phyloP scores from a whole-genome alignment of 2,113 vertebrate species.

The Lethenteron reissneri region DNA sequence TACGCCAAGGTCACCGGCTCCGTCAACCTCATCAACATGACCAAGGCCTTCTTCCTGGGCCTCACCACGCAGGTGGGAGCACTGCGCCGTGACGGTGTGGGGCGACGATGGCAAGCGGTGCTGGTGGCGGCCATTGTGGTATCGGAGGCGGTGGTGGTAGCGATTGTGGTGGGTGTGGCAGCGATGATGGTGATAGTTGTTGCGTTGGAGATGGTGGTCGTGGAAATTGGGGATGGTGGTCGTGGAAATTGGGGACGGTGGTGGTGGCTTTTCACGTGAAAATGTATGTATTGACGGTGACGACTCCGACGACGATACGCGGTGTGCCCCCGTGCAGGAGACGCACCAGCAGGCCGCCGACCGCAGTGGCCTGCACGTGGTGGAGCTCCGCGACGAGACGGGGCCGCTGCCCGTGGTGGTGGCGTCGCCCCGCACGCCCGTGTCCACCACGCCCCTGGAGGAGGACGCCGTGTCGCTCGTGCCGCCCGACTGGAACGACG shows the following conservation, averaged over 20 bases:
- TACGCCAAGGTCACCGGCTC: constrained; percentile 68
- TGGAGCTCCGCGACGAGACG: constrained; percentile 48
- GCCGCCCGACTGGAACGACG: constrained; percentile 52
- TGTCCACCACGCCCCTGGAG: constrained; percentile 25
- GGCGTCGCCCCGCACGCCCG: constrained; percentile 26
- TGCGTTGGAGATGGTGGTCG: no score
- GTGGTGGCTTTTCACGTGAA: no score
- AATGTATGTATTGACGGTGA: no score
- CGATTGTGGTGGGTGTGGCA: no score
- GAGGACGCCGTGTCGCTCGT: constrained; percentile 36
- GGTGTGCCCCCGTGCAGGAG: constrained; percentile 27
- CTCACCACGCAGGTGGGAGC: constrained; percentile 43
- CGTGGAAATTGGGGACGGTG: no score
- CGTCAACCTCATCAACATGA: constrained; percentile 54
- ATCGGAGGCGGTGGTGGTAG: no score
- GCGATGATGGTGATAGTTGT: no score
- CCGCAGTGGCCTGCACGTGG: constrained; percentile 48
- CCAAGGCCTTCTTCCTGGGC: constrained; percentile 51
- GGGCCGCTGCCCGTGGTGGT: constrained; percentile 52
- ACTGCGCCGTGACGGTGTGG: neutral
- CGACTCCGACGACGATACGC: neutral
- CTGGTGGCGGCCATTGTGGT: no score
- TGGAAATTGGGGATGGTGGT: no score
- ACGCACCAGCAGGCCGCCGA: constrained; percentile 52
- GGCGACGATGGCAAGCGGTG: no score